Percentiles rank a stretch among this genome's conserved stretches.
Conservation (phyloP, 2,888 invertebrate genomes). For the Leptinotarsa haldemani region DNA sequence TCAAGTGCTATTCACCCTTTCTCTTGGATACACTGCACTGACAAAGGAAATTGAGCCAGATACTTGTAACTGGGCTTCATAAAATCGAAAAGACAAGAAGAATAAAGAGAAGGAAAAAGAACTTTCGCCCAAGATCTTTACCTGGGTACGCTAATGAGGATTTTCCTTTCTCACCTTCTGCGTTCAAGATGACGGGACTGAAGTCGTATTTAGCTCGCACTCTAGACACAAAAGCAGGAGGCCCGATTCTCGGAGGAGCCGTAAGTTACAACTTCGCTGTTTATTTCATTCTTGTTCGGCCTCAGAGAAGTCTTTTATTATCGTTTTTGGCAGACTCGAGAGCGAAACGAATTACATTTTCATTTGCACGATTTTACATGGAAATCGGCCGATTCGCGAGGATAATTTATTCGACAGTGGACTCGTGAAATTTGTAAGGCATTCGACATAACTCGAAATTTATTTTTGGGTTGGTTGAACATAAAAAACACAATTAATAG, state of each 20-base stretch:
- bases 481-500: no score
- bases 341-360: constrained; percentile 15
- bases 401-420: constrained; percentile 1
- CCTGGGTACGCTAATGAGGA: not conserved
- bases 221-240: not conserved
- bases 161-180: not conserved
- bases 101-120: no score
- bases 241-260: constrained; percentile 2
- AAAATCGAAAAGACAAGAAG: no score
- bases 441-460: not conserved
- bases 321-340: constrained; percentile 14
- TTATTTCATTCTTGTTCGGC: constrained; percentile 19
- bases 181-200: not conserved
- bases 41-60: no score
- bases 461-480: not conserved
- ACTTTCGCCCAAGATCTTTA: no score
- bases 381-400: not conserved
- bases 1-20: no score
- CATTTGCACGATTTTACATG: constrained; percentile 10
- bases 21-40: no score
- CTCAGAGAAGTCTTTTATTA: constrained; percentile 12
- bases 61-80: no score
- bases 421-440: not conserved
- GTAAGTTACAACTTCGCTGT: constrained; percentile 12
- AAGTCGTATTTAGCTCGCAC: constrained; percentile 1